These are phyloP conservation scores for Pristionchus japonicus DNA, from an alignment of 2,888 invertebrate genomes.

Conservation along the genomic window DNA sequence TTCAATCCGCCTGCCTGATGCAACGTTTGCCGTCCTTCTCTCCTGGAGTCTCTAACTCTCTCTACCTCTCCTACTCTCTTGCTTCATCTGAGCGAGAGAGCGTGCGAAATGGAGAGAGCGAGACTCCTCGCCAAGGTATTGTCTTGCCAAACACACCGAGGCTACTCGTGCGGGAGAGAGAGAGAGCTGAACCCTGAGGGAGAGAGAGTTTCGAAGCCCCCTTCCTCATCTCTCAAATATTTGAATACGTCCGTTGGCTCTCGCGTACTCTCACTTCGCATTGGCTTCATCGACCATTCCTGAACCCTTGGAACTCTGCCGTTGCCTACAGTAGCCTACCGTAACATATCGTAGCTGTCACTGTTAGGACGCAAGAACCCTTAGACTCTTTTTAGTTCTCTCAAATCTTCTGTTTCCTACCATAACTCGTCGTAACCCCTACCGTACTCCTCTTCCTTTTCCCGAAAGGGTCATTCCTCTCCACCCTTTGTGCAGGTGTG, in stretches of 20 bases:
- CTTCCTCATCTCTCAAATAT: neutral
- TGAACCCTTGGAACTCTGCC: neutral
- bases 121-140: neutral
- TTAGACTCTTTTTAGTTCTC: neutral
- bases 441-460: neutral
- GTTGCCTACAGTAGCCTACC: neutral
- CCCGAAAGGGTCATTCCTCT: constrained; percentile 17
- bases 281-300: neutral
- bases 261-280: neutral
- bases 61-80: neutral
- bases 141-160: neutral
- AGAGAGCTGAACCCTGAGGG: neutral
- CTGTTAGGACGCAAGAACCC: too few relatives aligned
- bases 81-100: neutral
- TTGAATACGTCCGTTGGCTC: neutral
- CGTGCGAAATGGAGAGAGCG: neutral
- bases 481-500: constrained; percentile 2
- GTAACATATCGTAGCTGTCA: neutral
- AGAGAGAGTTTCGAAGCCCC: neutral
- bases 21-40: constrained; percentile 26
- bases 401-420: too few relatives aligned
- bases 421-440: neutral
- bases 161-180: constrained; percentile 1
- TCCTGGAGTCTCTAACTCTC: neutral
- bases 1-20: constrained; percentile 22